Evolutionary conservation across 2,888 invertebrate genomes (phyloP).

Genomic region (Oconnorella tubifera): DNA sequence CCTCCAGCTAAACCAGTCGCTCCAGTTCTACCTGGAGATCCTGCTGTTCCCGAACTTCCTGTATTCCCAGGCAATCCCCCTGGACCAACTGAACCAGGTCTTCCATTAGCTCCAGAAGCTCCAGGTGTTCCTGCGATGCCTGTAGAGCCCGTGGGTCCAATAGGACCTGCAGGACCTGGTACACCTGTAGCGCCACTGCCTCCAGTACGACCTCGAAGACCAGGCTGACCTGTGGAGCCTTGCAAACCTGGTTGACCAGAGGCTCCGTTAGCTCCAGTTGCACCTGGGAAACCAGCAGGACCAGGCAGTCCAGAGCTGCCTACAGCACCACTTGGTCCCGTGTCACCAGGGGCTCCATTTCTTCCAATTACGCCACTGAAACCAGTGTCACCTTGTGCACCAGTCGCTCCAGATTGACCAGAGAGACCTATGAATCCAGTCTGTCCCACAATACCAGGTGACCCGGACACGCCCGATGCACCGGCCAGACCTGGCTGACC

Average conservation of each 20-base stretch:
- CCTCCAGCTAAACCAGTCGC: constrained; percentile 40
- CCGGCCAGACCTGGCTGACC: constrained; percentile 13
- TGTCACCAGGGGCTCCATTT: constrained; percentile 20
- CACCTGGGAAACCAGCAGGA: constrained; percentile 12
- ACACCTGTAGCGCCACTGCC: constrained; percentile 40
- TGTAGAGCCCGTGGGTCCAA: constrained; percentile 20
- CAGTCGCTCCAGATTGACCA: constrained; percentile 28
- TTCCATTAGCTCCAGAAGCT: constrained; percentile 40
- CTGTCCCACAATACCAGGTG: constrained; percentile 15
- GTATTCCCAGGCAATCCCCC: constrained; percentile 23
- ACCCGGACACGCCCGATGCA: constrained; percentile 17
- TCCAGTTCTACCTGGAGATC: constrained; percentile 21
- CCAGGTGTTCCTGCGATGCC: constrained; percentile 60
- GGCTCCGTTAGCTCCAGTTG: constrained; percentile 15
- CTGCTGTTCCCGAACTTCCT: constrained; percentile 25
- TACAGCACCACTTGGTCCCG: constrained; percentile 20
- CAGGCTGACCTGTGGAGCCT: constrained; percentile 21
- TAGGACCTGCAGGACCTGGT: constrained; percentile 48
- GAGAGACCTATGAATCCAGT: constrained; percentile 28
- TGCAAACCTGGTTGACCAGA: constrained; percentile 21
- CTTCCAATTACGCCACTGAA: constrained; percentile 8
- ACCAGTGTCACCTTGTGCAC: constrained; percentile 7
- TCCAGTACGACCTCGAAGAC: no score
- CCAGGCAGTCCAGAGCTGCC: constrained; percentile 18
- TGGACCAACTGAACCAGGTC: constrained; percentile 16